Percentiles rank a stretch among this genome's conserved stretches.
These are phyloP conservation scores for Laothoe populi DNA, from an alignment of 2,888 invertebrate species.

Conservation along the genomic window DNA sequence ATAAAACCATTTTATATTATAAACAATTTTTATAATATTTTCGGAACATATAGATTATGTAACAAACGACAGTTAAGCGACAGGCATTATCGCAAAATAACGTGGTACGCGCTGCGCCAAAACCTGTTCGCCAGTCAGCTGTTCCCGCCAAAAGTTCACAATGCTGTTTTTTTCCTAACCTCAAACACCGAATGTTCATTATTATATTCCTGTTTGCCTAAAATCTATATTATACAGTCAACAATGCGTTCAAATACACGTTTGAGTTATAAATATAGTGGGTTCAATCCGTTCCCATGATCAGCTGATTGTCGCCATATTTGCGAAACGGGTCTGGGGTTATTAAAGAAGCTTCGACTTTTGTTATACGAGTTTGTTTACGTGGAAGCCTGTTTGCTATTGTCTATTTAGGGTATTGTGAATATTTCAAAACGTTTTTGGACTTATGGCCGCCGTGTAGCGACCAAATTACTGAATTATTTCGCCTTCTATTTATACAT, in stretches of 20 bases:
- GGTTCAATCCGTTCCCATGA: conserved; percentile 12
- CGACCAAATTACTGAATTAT: neutral
- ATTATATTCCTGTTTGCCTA: neutral
- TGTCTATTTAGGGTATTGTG: neutral
- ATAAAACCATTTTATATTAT: too few relatives aligned
- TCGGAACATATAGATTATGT: neutral
- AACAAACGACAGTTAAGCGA: neutral
- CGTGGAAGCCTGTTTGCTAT: neutral
- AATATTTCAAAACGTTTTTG: neutral
- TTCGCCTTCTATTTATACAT: too few relatives aligned
- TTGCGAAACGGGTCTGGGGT: conserved; percentile 7
- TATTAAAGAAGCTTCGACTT: neutral
- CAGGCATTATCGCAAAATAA: neutral
- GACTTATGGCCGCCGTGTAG: neutral
- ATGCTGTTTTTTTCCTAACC: conserved; percentile 31
- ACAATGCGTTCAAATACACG: neutral
- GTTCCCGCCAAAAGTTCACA: conserved; percentile 39
- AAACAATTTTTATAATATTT: too few relatives aligned
- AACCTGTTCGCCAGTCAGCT: conserved; percentile 38
- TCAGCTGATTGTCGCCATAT: conserved; percentile 14
- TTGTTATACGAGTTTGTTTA: neutral
- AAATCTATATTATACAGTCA: neutral
- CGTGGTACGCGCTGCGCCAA: conserved; percentile 31
- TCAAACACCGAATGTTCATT: conserved; percentile 20
- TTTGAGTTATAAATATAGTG: neutral